Base-by-base conservation (phyloP, 2,888 invertebrate genomes). In the Cataglyphis altisquamis region DNA sequence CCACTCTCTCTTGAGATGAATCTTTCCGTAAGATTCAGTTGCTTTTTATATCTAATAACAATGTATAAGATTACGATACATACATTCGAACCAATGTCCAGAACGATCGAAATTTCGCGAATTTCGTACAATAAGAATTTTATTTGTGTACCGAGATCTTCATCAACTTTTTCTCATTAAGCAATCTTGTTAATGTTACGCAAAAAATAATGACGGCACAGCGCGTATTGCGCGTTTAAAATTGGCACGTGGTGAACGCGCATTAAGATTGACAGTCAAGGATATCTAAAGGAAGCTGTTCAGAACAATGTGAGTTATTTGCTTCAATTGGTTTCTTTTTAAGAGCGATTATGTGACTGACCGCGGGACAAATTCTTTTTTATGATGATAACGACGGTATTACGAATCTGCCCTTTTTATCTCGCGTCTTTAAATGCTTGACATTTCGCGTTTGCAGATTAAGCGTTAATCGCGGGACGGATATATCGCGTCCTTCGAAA, bases 401-500 rank as follows among this genome's bases (percentile, higher is more conserved):
- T 29, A 29, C 29, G 29, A 29, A 29, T 29, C 29, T 29, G 29
- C 2, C 29, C 15, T 45, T 63, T 25, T 18, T 12, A 12, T 29
- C 15, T 8, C 12, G 18, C 39, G 3, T 21, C 52, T 52, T 41
- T 55, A 0, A 18, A 15, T 8, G 21, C 18, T 36, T 12, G 4
- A 62, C n/a, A 45, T 78, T 32, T 60, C 36, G n/a, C 18, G 21
- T 70, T 45, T 32, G 41, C 18, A 32, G 32, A 60, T 57, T 15
- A 45, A 68, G 12, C 57, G 78, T 21, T 78, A 80, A 84, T 84
- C 52, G 66, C 73, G 78, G 78, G 48, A 68, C 18, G 57, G 21
- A 78, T 45, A 60, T 36, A 25, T 45, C 75, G 75, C 85, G 81
- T 84, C 73, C 67, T 66, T 70, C 73, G 82, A 18, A 68, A 64